Evolutionary conservation across 2,797 vertebrate genomes (phyloP).

Genomic region (Philypnodon macrostomus): DNA sequence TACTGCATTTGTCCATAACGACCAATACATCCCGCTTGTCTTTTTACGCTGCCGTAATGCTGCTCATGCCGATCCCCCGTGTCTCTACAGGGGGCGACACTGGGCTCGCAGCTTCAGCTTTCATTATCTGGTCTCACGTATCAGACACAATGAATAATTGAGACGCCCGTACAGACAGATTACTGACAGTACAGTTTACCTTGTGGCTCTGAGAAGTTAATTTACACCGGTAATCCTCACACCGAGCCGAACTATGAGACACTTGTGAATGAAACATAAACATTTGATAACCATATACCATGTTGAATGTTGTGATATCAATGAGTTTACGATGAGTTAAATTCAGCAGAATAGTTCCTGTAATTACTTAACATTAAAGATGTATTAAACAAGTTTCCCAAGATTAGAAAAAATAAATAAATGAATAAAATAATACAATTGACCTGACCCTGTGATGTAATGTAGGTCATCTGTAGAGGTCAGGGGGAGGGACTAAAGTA

Average conservation of each 20-base stretch:
- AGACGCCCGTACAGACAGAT: conserved; percentile 10
- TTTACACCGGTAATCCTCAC: conserved; percentile 10
- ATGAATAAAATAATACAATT: too few relatives aligned
- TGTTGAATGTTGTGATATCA: too few relatives aligned
- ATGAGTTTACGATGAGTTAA: too few relatives aligned
- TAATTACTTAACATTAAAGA: too few relatives aligned
- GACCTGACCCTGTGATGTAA: too few relatives aligned
- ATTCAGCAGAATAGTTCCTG: too few relatives aligned
- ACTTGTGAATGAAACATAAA: conserved; percentile 2
- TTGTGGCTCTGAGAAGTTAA: not conserved
- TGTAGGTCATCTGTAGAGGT: too few relatives aligned
- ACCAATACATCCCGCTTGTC: not conserved
- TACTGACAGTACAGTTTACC: not conserved
- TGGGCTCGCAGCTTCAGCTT: conserved; percentile 26
- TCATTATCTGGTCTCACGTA: conserved; percentile 24
- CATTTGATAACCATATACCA: too few relatives aligned
- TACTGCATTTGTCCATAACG: not conserved
- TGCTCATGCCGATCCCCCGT: not conserved
- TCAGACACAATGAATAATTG: conserved; percentile 49
- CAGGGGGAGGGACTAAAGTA: too few relatives aligned
- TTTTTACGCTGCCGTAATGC: not conserved
- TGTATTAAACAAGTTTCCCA: too few relatives aligned
- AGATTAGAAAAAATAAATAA: too few relatives aligned
- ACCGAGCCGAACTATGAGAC: not conserved
- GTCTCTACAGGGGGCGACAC: conserved; percentile 30